A percentile compares a stretch with the other conserved stretches of the same genome.
Conservation (phyloP, 2,113 vertebrate genomes). For the Lycaon pictus region DNA sequence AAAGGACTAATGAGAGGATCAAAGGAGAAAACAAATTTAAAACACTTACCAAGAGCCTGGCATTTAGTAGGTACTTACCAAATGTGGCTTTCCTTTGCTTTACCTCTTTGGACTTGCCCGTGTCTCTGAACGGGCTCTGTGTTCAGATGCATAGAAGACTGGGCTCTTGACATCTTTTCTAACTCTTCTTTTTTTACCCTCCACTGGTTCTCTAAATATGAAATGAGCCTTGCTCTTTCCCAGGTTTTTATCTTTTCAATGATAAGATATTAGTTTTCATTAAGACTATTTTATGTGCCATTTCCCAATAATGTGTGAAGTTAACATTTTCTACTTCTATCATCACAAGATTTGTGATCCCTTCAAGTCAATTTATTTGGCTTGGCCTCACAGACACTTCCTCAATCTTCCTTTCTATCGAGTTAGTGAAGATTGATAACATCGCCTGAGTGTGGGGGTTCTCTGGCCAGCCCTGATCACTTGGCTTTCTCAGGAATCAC, state of each 20-base stretch:
- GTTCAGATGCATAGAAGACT: background rate
- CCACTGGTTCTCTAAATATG: background rate
- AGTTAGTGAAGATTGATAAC: background rate
- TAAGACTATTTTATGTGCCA: background rate
- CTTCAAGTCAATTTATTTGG: background rate
- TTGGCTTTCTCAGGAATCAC: background rate
- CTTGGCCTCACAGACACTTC: background rate
- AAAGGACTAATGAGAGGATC: background rate
- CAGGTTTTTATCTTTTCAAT: slow-evolving; percentile 40
- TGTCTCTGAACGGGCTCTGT: background rate
- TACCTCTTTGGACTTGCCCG: background rate
- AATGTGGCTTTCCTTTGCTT: background rate
- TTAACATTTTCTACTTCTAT: slow-evolving; percentile 38
- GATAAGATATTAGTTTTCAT: slow-evolving; percentile 61
- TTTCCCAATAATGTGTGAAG: slow-evolving; percentile 37
- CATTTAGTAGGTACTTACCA: background rate
- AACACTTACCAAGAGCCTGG: background rate
- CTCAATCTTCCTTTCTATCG: background rate
- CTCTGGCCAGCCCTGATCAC: background rate
- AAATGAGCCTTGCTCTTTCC: slow-evolving; percentile 16
- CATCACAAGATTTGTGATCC: slow-evolving; percentile 47
- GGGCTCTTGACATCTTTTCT: background rate
- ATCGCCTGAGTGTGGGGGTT: background rate
- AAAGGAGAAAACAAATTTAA: background rate
- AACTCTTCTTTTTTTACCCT: background rate